Evolutionary conservation across 2,888 invertebrate species (phyloP).

Genomic region (Eupithecia tripunctaria): DNA sequence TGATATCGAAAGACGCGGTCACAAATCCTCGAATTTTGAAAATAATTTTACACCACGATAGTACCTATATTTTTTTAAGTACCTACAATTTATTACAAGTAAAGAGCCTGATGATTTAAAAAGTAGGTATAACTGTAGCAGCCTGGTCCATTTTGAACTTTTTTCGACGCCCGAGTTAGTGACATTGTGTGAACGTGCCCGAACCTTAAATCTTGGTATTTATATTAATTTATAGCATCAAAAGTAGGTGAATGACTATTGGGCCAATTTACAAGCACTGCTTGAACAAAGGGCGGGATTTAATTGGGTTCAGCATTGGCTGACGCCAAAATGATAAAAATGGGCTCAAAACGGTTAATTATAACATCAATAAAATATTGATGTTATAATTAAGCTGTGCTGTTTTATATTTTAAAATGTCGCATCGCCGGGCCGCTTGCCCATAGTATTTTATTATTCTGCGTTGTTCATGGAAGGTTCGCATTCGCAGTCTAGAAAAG

Average conservation of each 20-base stretch:
- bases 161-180: not conserved
- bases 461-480: not conserved
- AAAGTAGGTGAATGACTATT: conserved; percentile 50
- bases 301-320: conserved; percentile 32
- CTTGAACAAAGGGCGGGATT: conserved; percentile 28
- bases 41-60: not conserved
- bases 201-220: conserved; percentile 46
- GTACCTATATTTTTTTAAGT: not conserved
- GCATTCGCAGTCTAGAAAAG: not conserved
- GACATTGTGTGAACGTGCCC: conserved; percentile 42
- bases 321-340: conserved; percentile 24
- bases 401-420: conserved; percentile 4
- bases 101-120: not conserved
- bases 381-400: no score
- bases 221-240: conserved; percentile 42
- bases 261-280: conserved; percentile 23
- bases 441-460: not conserved
- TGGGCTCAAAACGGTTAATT: conserved; percentile 15
- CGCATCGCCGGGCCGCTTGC: not conserved
- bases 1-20: not conserved
- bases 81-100: not conserved
- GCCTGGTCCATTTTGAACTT: not conserved
- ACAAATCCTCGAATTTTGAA: not conserved
- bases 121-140: not conserved
- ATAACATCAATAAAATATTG: conserved; percentile 14